These are phyloP conservation scores for Anniella stebbinsi DNA, from an alignment of 2,797 vertebrate species.

Conservation along the genomic window DNA sequence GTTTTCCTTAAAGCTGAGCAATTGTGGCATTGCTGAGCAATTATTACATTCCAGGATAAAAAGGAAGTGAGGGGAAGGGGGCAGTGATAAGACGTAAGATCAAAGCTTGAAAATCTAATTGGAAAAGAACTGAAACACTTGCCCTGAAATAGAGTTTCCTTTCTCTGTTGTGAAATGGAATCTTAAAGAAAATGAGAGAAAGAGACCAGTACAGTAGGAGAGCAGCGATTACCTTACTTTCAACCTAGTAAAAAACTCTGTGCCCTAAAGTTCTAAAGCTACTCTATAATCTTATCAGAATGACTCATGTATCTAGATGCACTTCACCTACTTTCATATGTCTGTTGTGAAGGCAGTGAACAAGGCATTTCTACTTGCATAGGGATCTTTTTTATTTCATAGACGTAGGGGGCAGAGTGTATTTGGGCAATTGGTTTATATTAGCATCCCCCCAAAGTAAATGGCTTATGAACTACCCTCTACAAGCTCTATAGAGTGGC, in stretches of 20 bases:
- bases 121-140: constrained; percentile 24
- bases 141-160: background rate
- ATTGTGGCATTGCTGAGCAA: constrained; percentile 3
- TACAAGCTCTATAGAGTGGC: background rate
- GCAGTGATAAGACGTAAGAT: constrained; percentile 10
- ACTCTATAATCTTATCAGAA: constrained; percentile 63
- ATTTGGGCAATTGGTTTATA: background rate
- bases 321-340: constrained; percentile 24
- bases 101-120: constrained; percentile 40
- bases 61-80: background rate
- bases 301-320: constrained; percentile 53
- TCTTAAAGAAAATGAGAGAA: constrained; percentile 39
- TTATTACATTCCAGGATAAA: constrained; percentile 33
- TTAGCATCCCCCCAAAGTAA: background rate
- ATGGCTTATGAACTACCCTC: background rate
- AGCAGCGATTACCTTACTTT: constrained; percentile 60
- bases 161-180: constrained; percentile 36
- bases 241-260: constrained; percentile 67
- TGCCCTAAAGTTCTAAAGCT: constrained; percentile 61
- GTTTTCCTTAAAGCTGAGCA: constrained; percentile 17
- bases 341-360: constrained; percentile 35
- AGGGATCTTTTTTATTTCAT: constrained; percentile 11
- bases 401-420: background rate
- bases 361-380: background rate
- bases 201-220: constrained; percentile 58